Base-by-base conservation (phyloP, 2,888 invertebrate species). In the Eupithecia inturbata region DNA sequence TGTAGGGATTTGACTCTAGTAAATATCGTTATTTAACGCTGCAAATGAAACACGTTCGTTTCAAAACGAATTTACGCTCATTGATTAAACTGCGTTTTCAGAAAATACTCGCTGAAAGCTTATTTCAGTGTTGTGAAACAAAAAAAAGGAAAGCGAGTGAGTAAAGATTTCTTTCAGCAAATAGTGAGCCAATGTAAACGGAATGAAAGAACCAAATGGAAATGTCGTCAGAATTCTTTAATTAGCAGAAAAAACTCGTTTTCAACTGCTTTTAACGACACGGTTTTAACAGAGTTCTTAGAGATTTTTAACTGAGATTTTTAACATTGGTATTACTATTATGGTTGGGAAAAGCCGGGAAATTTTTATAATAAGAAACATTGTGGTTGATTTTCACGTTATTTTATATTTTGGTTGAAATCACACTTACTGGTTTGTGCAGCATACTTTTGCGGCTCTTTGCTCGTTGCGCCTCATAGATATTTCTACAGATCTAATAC, bases 261-360 rank as follows among this genome's bases (percentile, higher is more conserved):
- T 75, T 73, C 31, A 68, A 72, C 69, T 72, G 67, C 67, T 67
- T 73, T 77, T 77, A 79, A 78, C 71, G 75, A 60, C 71, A 67
- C 41, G 70, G 71, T 75, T 75, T 79, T 70, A 77, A 41, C 71
- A 9, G 41, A 73, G 77, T 72, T 77, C 73, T 62, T 63, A 31
- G 53, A 70, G 68, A 67, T 70, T 74, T 78, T 80, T 62, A 72
- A 78, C 70, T 70, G 70, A 77, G 72, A 70, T 77, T 79, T 78
- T 77, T 72, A 39, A 9, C 33, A 62, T 31, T 26, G 60, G 12
- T 31, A 62, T 63, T 36, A n/a, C 22, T 41, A 22, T 66, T 41
- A 66, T 39, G 66, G 66, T 66, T 66, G 16, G 22, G 19, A 36
- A 39, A 64, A 39, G 36, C 64, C 9, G 64, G 64, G 19, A 36